Evolutionary conservation across 2,888 invertebrate species (phyloP).

Genomic region (Tyria jacobaeae): DNA sequence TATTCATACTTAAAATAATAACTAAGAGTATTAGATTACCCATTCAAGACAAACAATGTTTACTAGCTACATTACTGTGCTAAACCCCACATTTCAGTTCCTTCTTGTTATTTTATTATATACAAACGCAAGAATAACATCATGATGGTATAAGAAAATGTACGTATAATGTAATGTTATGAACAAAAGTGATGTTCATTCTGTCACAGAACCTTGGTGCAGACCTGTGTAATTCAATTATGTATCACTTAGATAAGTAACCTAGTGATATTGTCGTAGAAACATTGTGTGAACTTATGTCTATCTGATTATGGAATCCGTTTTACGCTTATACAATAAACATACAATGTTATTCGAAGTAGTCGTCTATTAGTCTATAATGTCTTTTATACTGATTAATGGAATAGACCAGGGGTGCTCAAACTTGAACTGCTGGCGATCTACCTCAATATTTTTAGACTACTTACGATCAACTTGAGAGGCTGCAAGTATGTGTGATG

Average conservation of each 20-base stretch:
- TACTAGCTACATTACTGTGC: slow-evolving; percentile 41
- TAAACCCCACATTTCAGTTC: slow-evolving; percentile 46
- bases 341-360: no score
- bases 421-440: no score
- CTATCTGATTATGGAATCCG: background rate
- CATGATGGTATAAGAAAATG: slow-evolving; percentile 51
- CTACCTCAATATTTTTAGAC: no score
- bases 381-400: no score
- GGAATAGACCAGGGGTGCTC: no score
- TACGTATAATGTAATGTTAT: slow-evolving; percentile 46
- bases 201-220: slow-evolving; percentile 31
- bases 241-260: slow-evolving; percentile 42
- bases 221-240: slow-evolving; percentile 48
- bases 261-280: slow-evolving; percentile 27
- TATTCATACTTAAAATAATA: no score
- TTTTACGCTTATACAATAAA: no score
- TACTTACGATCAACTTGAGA: no score
- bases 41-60: no score
- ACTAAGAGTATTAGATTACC: no score
- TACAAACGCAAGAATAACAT: slow-evolving; percentile 49
- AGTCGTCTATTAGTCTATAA: no score
- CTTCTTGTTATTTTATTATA: slow-evolving; percentile 63
- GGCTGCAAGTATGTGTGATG: no score
- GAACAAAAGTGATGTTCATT: slow-evolving; percentile 36
- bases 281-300: slow-evolving; percentile 7